Base-by-base conservation (phyloP, 2,113 vertebrate species). In the Carassius gibelio region DNA sequence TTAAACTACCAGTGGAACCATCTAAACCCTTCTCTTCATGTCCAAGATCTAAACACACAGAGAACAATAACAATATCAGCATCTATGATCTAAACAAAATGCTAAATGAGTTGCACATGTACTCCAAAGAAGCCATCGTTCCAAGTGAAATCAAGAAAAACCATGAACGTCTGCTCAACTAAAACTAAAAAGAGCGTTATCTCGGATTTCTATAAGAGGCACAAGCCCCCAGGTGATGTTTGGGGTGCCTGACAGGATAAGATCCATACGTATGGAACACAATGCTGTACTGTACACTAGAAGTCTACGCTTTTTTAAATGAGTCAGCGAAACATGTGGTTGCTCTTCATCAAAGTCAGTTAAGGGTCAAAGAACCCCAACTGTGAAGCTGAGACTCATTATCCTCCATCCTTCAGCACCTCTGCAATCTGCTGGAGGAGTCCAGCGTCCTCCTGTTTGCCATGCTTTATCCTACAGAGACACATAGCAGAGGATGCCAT, bases 341-440 rank as follows among this genome's bases (percentile, higher is more conserved):
- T 87, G 72, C 71, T 90, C 82, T 89, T 86, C 85, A 89, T 89
- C 83, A 89, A 83, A 84, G 85, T 88, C 85, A 81, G 69, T 23
- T 19, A 64, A 52, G 61, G 76, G 85, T 85, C 78, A 52, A 83
- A 75, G 64, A 21, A 68, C 38, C 78, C 83, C 75, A 30, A 57
- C 75, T 81, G 66, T 68, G 59, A 72, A 72, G 59, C 72, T 30
- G 68, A 57, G 84, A 86, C 38, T 88, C 75, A 80, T 81, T 81
- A 85, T 45, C 61, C 62, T 68, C 42, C 45, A 72, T 83, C 83
- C 75, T 26, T 81, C 72, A 68, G 85, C 82, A 82, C 79, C 83
- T 85, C 83, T 55, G 68, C 34, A 36, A 69, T 83, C 61, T 84
- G 17, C 64, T 79, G 50, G 64, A 71, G 61, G 45, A 86, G 83